Base-by-base conservation (phyloP, 2,888 invertebrate genomes). In the Lasioglossum vierecki region DNA sequence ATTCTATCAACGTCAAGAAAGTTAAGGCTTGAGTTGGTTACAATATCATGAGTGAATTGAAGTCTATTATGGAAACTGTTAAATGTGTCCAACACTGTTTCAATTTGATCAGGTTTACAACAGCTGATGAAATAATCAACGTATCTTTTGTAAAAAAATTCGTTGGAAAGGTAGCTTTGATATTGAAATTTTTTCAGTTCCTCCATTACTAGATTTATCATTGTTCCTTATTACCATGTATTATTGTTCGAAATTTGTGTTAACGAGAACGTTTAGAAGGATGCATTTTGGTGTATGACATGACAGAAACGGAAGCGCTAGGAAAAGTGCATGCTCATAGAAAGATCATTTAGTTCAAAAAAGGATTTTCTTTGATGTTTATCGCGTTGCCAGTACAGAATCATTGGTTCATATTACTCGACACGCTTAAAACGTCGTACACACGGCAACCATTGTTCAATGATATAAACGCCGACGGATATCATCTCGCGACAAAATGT, bases 401-500 rank as follows among this genome's bases (percentile, higher is more conserved):
- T 68, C 68, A 39, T 2, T 18, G 39, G 68, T 4, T 39, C 68
- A 4, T 68, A 22, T 68, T 68, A 68, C 68, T 66, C 35, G 35
- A 3, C 15, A 30, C 35, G 18, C 35, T 66, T 66, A 18, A 66
- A 22, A 9, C 68, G 66, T 66, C 39, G 35, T 9, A 39, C 22
- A 39, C 70, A 39, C 74, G n/a, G n/a, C 22, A 8, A 35, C 18
- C 44, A 39, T 49, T 22, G 15, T 70, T 76, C 60, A 30, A 63
- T 15, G 30, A 30, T 41, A 2, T 6, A 13, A 9, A n/a, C 41
- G 15, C 22, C 49, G 49, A 71, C 35, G 46, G 41, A 49, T 78
- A 71, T 78, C 63, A 53, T 72, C 82, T n/a, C 18, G 63, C 53
- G 26, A 44, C 3, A 70, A 81, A 77, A 77, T 68, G 44, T 15